phyloP scores from a whole-genome alignment of 2,113 vertebrate species.

The Sorex araneus region DNA sequence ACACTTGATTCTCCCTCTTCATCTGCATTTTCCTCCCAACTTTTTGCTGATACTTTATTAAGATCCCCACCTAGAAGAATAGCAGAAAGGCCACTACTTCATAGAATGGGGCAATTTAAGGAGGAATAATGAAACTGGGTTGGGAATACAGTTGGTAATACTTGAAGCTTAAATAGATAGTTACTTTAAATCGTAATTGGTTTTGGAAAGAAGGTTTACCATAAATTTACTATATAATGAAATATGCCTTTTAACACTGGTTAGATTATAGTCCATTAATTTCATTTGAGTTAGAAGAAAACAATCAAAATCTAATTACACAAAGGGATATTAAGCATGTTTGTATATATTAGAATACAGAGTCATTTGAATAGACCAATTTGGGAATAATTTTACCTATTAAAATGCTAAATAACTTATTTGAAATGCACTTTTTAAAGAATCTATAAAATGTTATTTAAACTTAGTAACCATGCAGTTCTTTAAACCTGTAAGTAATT shows the following conservation, averaged over 20 bases:
- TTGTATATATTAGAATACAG: background rate
- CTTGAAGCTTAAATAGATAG: background rate
- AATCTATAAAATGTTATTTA: background rate
- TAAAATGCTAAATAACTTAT: background rate
- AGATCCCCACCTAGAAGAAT: background rate
- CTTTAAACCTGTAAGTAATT: background rate
- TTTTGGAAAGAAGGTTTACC: background rate
- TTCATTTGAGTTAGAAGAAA: slow-evolving; percentile 2
- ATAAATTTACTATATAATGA: background rate
- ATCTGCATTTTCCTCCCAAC: background rate
- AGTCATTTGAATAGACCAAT: background rate
- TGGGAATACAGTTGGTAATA: background rate
- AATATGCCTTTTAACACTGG: background rate
- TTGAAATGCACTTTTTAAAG: background rate
- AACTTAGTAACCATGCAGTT: background rate
- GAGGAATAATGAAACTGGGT: background rate
- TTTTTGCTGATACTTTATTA: background rate
- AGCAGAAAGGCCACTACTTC: background rate
- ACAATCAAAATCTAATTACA: slow-evolving; percentile 21
- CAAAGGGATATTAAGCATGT: background rate
- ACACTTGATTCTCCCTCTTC: background rate
- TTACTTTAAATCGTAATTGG: background rate
- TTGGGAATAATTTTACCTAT: background rate
- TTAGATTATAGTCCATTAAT: slow-evolving; percentile 3
- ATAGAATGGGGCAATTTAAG: background rate